These are phyloP conservation scores for Cyprinodon variegatus DNA, from an alignment of 2,113 vertebrate species.

Conservation along the genomic window DNA sequence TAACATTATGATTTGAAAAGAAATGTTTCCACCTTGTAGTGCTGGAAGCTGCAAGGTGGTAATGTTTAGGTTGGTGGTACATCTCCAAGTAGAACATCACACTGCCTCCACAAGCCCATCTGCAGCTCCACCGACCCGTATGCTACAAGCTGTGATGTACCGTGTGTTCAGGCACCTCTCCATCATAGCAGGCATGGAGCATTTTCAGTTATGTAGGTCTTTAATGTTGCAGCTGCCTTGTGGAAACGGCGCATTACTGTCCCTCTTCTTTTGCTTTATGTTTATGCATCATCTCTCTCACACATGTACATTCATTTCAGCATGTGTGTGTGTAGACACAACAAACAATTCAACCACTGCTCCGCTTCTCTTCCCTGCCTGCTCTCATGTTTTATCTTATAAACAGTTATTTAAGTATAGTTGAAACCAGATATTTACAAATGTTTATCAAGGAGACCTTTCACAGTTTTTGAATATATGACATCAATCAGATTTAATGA, in stretches of 20 bases:
- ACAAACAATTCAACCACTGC: not conserved
- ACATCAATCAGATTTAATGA: not conserved
- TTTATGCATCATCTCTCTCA: not conserved
- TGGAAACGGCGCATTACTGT: not conserved
- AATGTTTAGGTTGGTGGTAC: constrained; percentile 2
- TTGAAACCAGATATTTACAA: not conserved
- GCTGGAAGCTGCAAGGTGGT: not conserved
- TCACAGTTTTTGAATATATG: not conserved
- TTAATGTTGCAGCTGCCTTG: not conserved
- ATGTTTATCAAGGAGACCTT: not conserved
- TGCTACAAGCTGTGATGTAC: constrained; percentile 4
- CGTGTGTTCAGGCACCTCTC: constrained; percentile 2
- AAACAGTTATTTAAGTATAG: not conserved
- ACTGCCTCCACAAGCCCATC: constrained; percentile 16
- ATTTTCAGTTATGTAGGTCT: not conserved
- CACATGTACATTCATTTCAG: not conserved
- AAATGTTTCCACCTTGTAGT: not conserved
- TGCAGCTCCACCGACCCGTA: constrained; percentile 7
- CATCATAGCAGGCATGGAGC: not conserved
- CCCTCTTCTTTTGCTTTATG: not conserved
- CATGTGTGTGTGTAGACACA: not conserved
- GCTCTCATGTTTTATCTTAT: not conserved
- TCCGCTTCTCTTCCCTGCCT: not conserved
- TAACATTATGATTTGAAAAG: no score
- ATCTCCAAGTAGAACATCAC: constrained; percentile 6